A percentile compares a stretch with the other conserved stretches of the same genome.
Conservation (phyloP, 92 coral and sea anemone species). For the Actinernus sp. region DNA sequence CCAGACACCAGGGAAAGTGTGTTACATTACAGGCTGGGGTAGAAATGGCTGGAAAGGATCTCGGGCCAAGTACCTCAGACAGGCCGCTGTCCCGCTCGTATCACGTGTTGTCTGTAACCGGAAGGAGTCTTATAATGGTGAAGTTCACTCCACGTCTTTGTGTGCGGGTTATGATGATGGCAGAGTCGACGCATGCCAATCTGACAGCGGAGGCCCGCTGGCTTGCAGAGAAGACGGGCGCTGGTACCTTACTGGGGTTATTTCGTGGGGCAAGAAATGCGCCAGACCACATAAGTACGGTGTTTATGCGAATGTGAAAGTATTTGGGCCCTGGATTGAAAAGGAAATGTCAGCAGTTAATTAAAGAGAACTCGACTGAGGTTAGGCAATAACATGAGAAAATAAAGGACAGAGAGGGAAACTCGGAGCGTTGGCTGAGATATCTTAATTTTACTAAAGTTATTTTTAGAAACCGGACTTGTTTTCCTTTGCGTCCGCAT, state of each 20-base stretch:
- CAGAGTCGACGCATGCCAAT: conserved; percentile 63
- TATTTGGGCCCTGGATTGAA: conserved; percentile 43
- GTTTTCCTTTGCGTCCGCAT: too few species aligned
- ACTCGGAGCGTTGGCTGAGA: too few species aligned
- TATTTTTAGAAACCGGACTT: too few species aligned
- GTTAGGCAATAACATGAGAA: too few species aligned
- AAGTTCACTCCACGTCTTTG: conserved; percentile 48
- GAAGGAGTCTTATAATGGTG: conserved; percentile 56
- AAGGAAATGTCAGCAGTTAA: conserved; percentile 4
- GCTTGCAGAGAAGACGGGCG: conserved; percentile 56
- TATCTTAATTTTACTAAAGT: too few species aligned
- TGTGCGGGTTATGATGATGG: conserved; percentile 69
- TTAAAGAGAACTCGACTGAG: too few species aligned
- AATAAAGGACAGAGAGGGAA: too few species aligned
- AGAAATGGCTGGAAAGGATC: conserved; percentile 59
- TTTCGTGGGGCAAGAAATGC: conserved; percentile 68
- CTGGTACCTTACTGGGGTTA: conserved; percentile 69
- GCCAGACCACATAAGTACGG: conserved; percentile 68
- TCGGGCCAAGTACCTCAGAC: conserved; percentile 23
- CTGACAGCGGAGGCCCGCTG: conserved; percentile 77
- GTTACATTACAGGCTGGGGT: conserved; percentile 77
- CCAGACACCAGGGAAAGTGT: conserved; percentile 43
- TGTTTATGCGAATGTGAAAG: conserved; percentile 55
- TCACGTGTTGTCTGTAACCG: conserved; percentile 55
- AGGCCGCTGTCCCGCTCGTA: conserved; percentile 49